These are phyloP conservation scores for Cyclina sinensis DNA, from an alignment of 1,140 invertebrate species.

Conservation along the genomic window DNA sequence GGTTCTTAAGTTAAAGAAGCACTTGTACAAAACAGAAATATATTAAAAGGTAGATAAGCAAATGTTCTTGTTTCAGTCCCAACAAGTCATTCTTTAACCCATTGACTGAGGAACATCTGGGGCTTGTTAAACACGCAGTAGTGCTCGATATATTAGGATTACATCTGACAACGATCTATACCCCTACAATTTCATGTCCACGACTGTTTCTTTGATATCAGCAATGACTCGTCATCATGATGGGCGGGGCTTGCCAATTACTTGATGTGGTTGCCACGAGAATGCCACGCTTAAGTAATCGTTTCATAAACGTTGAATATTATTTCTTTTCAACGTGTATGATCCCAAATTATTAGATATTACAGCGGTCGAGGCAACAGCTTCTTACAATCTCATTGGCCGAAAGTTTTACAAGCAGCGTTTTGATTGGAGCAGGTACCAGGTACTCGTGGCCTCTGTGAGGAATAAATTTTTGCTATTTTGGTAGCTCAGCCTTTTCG, in stretches of 20 bases:
- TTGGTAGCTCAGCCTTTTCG: not conserved
- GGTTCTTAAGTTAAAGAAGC: too few species aligned
- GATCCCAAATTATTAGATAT: not conserved
- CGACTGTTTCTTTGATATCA: too few species aligned
- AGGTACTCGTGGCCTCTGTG: slow-evolving; percentile 21
- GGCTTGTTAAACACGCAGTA: not conserved
- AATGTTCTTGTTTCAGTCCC: too few species aligned
- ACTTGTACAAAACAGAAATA: too few species aligned
- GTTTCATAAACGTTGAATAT: not conserved
- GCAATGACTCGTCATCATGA: not conserved
- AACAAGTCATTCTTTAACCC: too few species aligned
- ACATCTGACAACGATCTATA: not conserved
- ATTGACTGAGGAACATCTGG: not conserved
- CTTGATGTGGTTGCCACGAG: slow-evolving; percentile 8
- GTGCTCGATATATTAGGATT: not conserved
- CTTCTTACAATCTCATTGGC: not conserved
- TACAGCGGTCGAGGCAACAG: not conserved
- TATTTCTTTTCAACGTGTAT: not conserved
- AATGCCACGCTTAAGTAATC: slow-evolving; percentile 24
- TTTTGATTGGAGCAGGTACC: slow-evolving; percentile 4
- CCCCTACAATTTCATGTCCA: too few species aligned
- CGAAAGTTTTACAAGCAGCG: not conserved
- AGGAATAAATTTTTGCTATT: not conserved
- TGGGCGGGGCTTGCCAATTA: not conserved
- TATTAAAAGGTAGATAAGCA: too few species aligned